These are phyloP conservation scores for Gadopsis marmoratus DNA, from an alignment of 2,797 vertebrate genomes.

Conservation along the genomic window DNA sequence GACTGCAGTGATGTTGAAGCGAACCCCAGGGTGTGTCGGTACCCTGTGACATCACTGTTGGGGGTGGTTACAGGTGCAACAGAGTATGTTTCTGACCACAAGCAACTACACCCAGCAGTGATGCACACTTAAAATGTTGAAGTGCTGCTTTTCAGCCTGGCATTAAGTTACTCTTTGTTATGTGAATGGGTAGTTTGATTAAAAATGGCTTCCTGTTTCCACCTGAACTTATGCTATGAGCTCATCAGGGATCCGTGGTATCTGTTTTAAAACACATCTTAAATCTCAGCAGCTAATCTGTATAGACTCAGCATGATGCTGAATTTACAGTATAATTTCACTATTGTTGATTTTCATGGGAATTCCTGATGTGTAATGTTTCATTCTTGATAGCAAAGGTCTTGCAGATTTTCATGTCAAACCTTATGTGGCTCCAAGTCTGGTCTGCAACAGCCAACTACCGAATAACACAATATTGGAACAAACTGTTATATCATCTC, in stretches of 20 bases:
- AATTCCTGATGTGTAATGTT: constrained; percentile 9
- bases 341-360: constrained; percentile 10
- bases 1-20: not conserved
- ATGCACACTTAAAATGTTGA: not conserved
- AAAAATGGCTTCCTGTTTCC: not conserved
- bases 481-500: constrained; percentile 65
- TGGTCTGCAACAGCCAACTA: constrained; percentile 58
- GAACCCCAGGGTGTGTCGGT: not conserved
- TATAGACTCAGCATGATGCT: not conserved
- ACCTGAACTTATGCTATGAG: not conserved
- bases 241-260: not conserved
- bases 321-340: constrained; percentile 5
- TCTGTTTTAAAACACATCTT: not conserved
- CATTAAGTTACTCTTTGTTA: not conserved
- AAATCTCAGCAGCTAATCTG: not conserved
- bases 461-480: constrained; percentile 55
- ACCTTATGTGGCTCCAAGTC: constrained; percentile 58
- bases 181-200: constrained; percentile 9
- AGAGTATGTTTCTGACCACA: not conserved
- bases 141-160: constrained; percentile 14
- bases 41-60: not conserved
- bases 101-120: not conserved
- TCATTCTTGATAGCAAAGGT: constrained; percentile 7
- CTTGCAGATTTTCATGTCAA: constrained; percentile 41
- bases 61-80: not conserved